These are phyloP conservation scores for Meleagris gallopavo DNA, from an alignment of 2,113 vertebrate genomes.

Conservation along the genomic window DNA sequence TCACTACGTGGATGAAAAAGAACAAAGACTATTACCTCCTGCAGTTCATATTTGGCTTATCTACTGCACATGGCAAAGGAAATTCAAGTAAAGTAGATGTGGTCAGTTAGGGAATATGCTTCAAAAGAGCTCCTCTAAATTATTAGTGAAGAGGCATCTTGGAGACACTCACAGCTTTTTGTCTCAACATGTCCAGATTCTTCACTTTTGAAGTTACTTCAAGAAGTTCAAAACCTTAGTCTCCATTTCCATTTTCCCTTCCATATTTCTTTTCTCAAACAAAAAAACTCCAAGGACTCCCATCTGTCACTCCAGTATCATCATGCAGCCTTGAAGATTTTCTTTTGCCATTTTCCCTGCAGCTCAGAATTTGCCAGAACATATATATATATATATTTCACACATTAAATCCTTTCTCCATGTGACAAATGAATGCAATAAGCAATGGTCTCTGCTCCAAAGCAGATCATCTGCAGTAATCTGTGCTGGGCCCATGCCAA, in stretches of 20 bases:
- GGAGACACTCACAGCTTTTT: background rate
- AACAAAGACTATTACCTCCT: background rate
- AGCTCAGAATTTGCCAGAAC: background rate
- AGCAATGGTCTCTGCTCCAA: background rate
- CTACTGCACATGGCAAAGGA: background rate
- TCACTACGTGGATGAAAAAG: background rate
- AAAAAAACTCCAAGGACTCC: background rate
- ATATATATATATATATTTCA: background rate
- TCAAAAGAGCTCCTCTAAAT: background rate
- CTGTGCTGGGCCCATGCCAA: background rate
- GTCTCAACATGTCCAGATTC: background rate
- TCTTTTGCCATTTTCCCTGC: background rate
- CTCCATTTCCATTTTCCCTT: background rate
- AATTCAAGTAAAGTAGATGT: background rate
- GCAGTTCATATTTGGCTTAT: background rate
- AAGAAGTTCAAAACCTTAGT: background rate
- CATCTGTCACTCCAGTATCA: background rate
- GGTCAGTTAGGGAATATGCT: fast-evolving
- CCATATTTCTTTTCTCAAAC: background rate
- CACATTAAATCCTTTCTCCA: background rate
- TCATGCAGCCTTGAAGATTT: background rate
- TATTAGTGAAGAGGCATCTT: background rate
- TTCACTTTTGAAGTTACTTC: background rate
- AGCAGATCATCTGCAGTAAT: background rate
- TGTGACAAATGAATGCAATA: background rate